Base-by-base conservation (phyloP, 2,888 invertebrate species). In the Spilarctia lutea region DNA sequence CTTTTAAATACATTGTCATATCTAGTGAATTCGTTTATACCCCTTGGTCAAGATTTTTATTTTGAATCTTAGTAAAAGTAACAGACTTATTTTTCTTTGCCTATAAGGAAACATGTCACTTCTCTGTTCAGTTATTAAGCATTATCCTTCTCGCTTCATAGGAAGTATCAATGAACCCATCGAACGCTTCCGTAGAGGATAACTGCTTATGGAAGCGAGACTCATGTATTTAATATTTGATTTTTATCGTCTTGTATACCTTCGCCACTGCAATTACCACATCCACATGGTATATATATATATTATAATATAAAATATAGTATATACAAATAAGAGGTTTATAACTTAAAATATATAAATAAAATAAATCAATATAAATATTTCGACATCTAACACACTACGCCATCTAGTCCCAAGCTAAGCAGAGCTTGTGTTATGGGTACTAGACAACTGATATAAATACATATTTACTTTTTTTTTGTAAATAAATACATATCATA, bases 101-200 rank as follows among this genome's bases (percentile, higher is more conserved):
- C 52, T 24, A 48, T 11, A 33, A 48, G 68, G 68, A 68, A 48
- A n/a, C 52, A 18, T 20, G 20, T 33, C 48, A 33, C 65, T 18
- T 20, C 33, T 67, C 20, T 56, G 39, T 35, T 56, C 8, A 33
- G n/a, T 52, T 48, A 76, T 65, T 63, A 66, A 75, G 68, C 30
- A 73, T 74, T 75, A 78, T 75, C 72, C 74, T 72, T 71, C 52
- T 33, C 39, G 24, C 45, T 39, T 65, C 33, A 60, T 56, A 76
- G 73, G 74, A 74, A 76, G 52, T 68, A 35, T 30, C 52, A 48
- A 2, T 52, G 16, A 68, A 52, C 3, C 11, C 68, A 76, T 24
- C 42, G 71, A 79, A 76, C n/a, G 13, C 72, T 77, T 79, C 69
- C 77, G 76, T n/a, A 73, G 48, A 78, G 81, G 84, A 82, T 84